A percentile compares a stretch with the other conserved stretches of the same genome.
Conservation (phyloP, 2,888 invertebrate genomes). For the Kuschelorhynchus macadamiae region DNA sequence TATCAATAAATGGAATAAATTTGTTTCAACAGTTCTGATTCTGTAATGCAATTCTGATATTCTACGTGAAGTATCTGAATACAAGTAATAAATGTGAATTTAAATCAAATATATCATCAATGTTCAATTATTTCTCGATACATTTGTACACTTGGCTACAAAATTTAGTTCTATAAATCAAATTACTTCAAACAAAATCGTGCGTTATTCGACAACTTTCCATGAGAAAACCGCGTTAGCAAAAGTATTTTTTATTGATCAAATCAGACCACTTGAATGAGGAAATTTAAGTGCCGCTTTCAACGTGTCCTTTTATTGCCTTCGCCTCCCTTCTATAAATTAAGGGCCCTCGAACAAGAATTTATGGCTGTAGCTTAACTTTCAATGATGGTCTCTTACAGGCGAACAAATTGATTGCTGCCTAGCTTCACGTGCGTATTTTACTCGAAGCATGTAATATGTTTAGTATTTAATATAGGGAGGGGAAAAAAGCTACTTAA, state of each 20-base stretch:
- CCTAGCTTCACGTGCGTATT: neutral
- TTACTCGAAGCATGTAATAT: too few species aligned
- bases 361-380: constrained; percentile 1
- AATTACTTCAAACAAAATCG: neutral
- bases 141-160: too few species aligned
- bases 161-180: neutral
- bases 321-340: constrained; percentile 9
- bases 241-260: constrained; percentile 16
- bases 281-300: constrained; percentile 6
- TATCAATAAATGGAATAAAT: too few species aligned
- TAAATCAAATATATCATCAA: too few species aligned
- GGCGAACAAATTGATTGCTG: neutral
- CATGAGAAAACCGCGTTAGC: neutral
- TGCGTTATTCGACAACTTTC: too few species aligned
- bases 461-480: too few species aligned
- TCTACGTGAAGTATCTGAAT: too few species aligned
- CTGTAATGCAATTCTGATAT: too few species aligned
- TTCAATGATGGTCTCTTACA: constrained; percentile 4
- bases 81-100: too few species aligned
- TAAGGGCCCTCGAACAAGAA: constrained; percentile 1
- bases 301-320: constrained; percentile 10
- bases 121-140: too few species aligned
- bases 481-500: too few species aligned
- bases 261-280: constrained; percentile 3
- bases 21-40: too few species aligned